A percentile compares a stretch with the other conserved stretches of the same genome.
These are phyloP conservation scores for Sphenopsis melanotis DNA, from an alignment of 2,797 vertebrate species.

Conservation along the genomic window DNA sequence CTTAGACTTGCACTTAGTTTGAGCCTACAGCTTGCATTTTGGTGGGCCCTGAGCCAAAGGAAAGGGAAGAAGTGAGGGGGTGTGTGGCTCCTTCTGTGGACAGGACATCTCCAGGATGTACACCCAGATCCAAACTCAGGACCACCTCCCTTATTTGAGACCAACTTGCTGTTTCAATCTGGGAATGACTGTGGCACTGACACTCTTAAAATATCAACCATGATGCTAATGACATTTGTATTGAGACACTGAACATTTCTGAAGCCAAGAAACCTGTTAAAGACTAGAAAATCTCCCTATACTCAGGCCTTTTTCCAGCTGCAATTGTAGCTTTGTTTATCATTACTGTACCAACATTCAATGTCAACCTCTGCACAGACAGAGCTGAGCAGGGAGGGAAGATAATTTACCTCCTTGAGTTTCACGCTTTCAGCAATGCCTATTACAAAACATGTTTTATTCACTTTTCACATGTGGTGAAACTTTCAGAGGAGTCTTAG, in stretches of 20 bases:
- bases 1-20: not conserved
- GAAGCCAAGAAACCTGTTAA: not conserved
- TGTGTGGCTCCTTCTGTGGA: not conserved
- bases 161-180: accelerated
- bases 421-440: not conserved
- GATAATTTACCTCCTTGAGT: not conserved
- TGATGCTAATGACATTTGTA: not conserved
- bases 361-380: not conserved
- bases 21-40: not conserved
- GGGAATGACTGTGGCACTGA: not conserved
- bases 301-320: not conserved
- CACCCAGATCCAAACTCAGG: not conserved
- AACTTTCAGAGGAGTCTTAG: slow-evolving; percentile 3
- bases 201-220: not conserved
- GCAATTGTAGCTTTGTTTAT: not conserved
- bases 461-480: not conserved
- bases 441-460: not conserved
- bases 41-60: not conserved
- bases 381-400: not conserved
- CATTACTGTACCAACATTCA: not conserved
- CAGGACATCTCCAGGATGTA: not conserved
- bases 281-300: not conserved
- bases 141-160: not conserved
- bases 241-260: not conserved
- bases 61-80: not conserved